These are phyloP conservation scores for Gopherus evgoodei DNA, from an alignment of 2,113 vertebrate genomes.

Conservation along the genomic window DNA sequence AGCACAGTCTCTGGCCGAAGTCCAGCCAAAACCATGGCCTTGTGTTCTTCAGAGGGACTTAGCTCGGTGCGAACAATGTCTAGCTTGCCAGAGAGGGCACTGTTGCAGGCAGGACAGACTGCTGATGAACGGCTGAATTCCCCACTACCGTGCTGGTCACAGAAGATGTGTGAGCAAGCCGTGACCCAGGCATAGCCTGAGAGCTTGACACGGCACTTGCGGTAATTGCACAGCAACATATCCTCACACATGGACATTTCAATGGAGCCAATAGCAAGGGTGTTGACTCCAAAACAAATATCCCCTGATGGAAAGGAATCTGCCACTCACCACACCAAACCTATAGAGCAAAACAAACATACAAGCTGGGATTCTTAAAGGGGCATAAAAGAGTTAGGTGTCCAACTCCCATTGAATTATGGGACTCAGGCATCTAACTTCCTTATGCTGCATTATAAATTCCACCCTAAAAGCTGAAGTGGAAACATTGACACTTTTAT, in stretches of 20 bases:
- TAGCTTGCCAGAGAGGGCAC: slow-evolving; percentile 88
- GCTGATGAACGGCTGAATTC: slow-evolving; percentile 89
- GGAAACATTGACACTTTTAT: no score
- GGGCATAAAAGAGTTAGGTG: not conserved
- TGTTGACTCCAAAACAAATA: not conserved
- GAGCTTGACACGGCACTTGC: slow-evolving; percentile 86
- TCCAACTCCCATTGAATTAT: no score
- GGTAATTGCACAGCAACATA: slow-evolving; percentile 87
- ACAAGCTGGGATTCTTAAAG: not conserved
- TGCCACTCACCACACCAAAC: not conserved
- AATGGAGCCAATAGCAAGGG: no score
- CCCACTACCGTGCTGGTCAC: slow-evolving; percentile 89
- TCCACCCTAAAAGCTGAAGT: no score
- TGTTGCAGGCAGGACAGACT: slow-evolving; percentile 89
- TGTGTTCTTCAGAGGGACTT: slow-evolving; percentile 89
- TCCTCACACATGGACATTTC: slow-evolving; percentile 87
- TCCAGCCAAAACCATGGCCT: slow-evolving; percentile 90
- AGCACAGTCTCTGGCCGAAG: slow-evolving; percentile 87
- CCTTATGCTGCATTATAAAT: no score
- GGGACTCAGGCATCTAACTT: no score
- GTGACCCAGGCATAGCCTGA: slow-evolving; percentile 90
- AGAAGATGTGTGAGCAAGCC: slow-evolving; percentile 91
- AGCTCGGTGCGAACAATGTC: slow-evolving; percentile 90
- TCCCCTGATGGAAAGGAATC: not conserved
- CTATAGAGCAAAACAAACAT: not conserved